Conservation (phyloP, 2,888 invertebrate species). For the Rotaria magnacalcarata region DNA sequence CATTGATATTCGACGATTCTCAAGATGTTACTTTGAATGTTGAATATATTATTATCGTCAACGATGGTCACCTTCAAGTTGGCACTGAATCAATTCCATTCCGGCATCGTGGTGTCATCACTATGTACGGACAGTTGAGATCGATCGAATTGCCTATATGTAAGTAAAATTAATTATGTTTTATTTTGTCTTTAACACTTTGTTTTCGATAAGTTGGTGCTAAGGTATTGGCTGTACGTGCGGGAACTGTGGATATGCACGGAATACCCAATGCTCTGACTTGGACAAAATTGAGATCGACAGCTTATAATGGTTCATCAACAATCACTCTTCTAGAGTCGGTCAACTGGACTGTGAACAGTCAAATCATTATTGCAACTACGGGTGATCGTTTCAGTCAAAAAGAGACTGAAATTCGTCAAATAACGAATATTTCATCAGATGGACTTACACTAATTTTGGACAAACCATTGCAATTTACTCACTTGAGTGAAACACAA, state of each 20-base stretch:
- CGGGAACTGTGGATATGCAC: conserved; percentile 52
- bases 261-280: conserved; percentile 49
- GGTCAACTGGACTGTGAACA: conserved; percentile 51
- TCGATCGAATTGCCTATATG: conserved; percentile 53
- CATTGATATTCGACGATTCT: conserved; percentile 46
- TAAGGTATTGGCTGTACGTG: conserved; percentile 50
- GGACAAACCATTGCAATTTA: conserved; percentile 43
- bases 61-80: conserved; percentile 46
- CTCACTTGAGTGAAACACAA: conserved; percentile 36
- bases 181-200: no score
- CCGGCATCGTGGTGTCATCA: conserved; percentile 45
- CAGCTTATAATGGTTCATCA: conserved; percentile 49
- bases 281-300: conserved; percentile 51
- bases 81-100: conserved; percentile 47
- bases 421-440: background rate
- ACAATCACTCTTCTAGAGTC: conserved; percentile 49
- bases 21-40: conserved; percentile 46
- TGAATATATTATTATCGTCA: conserved; percentile 47
- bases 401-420: conserved; percentile 23
- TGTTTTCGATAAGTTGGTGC: conserved; percentile 24
- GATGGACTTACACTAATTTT: conserved; percentile 35
- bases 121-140: conserved; percentile 46
- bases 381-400: conserved; percentile 47
- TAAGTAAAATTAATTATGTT: conserved; percentile 47
- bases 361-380: conserved; percentile 51